Evolutionary conservation across 1,140 invertebrate species (phyloP), one percentile per base, ranked within the genome.

Genomic region (Cherax quadricarinatus): DNA sequence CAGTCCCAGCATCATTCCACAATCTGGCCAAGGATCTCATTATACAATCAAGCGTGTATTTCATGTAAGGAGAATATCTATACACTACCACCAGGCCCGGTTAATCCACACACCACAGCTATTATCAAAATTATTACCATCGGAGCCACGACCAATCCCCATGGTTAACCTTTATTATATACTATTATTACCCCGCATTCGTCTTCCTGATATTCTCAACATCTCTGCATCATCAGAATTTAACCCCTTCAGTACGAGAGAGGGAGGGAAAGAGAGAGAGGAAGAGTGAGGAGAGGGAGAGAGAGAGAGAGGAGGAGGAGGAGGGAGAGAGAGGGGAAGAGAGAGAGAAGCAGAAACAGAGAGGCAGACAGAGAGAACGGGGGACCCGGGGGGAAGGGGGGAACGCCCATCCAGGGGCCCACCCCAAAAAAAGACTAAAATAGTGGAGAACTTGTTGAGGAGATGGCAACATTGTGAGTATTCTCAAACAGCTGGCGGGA

Each of bases 161-260:
- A 62, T 86, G 66, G 84, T 86, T 86, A 83, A 48, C 51, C 12
- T 83, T 60, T 83, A 83, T 83, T 57, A n/a, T n/a, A 57, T 83
- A n/a, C 21, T 60, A 83, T 83, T 83, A 83, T 75, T 51, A 10
- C n/a, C 24, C 81, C 21, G 57, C 81, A 83, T 83, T 86, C 60
- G 62, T 86, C 84, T 24, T 86, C 84, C 84, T 49, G 21, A 86
- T 86, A 73, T 70, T 86, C 57, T 86, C 84, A 60, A 86, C n/a
- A 53, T 57, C 57, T 60, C 57, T 16, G 48, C 81, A 30, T 57
- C 14, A 83, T 51, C 49, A 60, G 49, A 83, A 57, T 83, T n/a
- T 14, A 60, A 83, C 51, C 81, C 24, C 30, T 57, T 81, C 9
- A 48, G 51, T 82, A 82, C 80, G 80, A 82, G 48, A 82, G 48